Evolutionary conservation across 2,113 vertebrate genomes (phyloP).

Genomic region (Chitala chitala): DNA sequence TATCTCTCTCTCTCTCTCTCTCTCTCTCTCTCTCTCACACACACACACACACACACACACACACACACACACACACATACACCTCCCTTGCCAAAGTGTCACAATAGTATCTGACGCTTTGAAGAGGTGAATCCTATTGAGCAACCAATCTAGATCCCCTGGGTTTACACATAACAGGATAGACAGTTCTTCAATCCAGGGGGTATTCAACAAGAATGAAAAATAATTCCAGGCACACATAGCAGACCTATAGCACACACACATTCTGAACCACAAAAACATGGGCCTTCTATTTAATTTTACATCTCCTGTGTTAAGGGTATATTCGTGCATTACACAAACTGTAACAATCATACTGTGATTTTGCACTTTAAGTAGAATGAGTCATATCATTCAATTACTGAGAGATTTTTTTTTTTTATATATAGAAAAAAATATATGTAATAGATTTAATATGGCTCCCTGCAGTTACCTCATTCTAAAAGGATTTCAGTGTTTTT

Average conservation of each 20-base stretch:
- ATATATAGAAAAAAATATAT: too few species aligned
- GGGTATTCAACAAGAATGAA: conserved; percentile 16
- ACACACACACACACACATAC: conserved; percentile 18
- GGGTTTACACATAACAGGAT: conserved; percentile 26
- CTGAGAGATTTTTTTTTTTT: too few species aligned
- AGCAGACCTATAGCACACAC: not conserved
- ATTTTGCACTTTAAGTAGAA: too few species aligned
- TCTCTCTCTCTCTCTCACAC: too few species aligned
- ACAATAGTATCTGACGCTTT: conserved; percentile 24
- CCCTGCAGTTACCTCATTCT: too few species aligned
- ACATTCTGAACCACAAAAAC: not conserved
- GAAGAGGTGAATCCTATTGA: conserved; percentile 27
- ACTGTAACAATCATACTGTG: too few species aligned
- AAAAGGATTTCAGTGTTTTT: too few species aligned
- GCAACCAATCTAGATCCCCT: conserved; percentile 17
- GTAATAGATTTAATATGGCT: too few species aligned
- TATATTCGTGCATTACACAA: too few species aligned
- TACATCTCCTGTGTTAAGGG: too few species aligned
- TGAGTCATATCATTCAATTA: too few species aligned
- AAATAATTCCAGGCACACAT: conserved; percentile 4
- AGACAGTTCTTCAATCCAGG: conserved; percentile 12
- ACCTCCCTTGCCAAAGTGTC: not conserved
- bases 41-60: conserved; percentile 21
- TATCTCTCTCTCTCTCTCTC: too few species aligned
- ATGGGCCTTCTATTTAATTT: not conserved